Percentiles rank a stretch among this genome's conserved stretches.
phyloP scores from a whole-genome alignment of 2,797 vertebrate species.

The Lepus oiostolus region DNA sequence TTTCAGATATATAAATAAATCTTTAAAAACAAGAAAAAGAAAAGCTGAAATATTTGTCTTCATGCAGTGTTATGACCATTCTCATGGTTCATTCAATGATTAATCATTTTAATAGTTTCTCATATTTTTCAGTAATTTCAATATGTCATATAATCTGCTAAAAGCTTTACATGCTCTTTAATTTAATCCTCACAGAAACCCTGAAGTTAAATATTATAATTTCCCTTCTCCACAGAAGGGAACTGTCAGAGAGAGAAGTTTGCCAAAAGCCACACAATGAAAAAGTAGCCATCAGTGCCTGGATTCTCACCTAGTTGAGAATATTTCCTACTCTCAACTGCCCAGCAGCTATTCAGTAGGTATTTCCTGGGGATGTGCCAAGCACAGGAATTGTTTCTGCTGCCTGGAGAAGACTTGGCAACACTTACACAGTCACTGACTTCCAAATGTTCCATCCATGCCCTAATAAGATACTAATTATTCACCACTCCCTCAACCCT shows the following conservation, averaged over 20 bases:
- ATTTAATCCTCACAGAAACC: conserved; percentile 21
- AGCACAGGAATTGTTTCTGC: not conserved
- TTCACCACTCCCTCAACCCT: not conserved
- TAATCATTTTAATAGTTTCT: not conserved
- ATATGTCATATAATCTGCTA: not conserved
- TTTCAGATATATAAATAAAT: too few relatives aligned
- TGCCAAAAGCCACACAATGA: conserved; percentile 1
- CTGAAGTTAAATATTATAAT: not conserved
- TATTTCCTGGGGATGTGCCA: conserved; percentile 52
- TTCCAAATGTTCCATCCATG: conserved; percentile 23
- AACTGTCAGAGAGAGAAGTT: conserved; percentile 23
- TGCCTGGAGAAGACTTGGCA: conserved; percentile 24
- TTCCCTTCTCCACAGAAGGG: conserved; percentile 23
- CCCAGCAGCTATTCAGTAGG: not conserved
- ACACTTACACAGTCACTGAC: not conserved
- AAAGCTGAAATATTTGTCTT: conserved; percentile 19
- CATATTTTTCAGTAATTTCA: not conserved
- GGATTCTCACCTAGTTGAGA: conserved; percentile 1
- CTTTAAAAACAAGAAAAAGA: not conserved
- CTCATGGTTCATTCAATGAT: not conserved
- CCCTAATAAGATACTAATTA: conserved; percentile 66
- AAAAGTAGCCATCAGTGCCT: not conserved
- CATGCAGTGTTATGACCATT: not conserved
- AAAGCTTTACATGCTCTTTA: conserved; percentile 18
- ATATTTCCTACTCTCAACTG: not conserved